phyloP scores from a whole-genome alignment of 2,888 invertebrate genomes.

The Polylopha cassiicola region DNA sequence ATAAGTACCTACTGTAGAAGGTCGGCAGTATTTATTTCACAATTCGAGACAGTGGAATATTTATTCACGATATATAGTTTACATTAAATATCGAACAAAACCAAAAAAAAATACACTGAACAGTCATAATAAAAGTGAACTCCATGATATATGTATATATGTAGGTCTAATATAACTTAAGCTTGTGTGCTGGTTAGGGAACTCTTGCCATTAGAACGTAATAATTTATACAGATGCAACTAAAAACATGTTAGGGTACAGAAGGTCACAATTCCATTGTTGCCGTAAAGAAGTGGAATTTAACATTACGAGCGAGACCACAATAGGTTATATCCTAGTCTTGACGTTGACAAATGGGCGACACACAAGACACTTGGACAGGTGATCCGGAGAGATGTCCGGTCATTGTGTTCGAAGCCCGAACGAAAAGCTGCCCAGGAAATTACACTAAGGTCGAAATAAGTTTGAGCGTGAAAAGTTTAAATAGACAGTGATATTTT shows the following conservation, averaged over 20 bases:
- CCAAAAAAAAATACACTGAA: too few species aligned
- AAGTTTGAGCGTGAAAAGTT: slow-evolving; percentile 9
- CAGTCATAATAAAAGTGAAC: too few species aligned
- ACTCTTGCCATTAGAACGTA: too few species aligned
- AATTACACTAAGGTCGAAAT: slow-evolving; percentile 13
- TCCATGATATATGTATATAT: too few species aligned
- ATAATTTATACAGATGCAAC: neutral
- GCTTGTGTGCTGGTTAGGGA: too few species aligned
- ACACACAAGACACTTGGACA: slow-evolving; percentile 58
- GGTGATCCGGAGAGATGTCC: slow-evolving; percentile 61
- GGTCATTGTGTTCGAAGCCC: slow-evolving; percentile 45
- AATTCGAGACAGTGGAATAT: too few species aligned
- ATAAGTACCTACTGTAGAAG: too few species aligned
- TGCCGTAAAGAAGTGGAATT: slow-evolving; percentile 13
- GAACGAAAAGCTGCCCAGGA: slow-evolving; percentile 31
- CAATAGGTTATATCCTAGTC: slow-evolving; percentile 46
- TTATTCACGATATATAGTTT: too few species aligned
- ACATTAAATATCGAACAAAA: too few species aligned
- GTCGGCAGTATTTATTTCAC: too few species aligned
- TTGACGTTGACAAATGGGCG: slow-evolving; percentile 62
- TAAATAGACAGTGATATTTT: too few species aligned
- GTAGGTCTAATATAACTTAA: too few species aligned
- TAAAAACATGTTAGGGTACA: slow-evolving; percentile 1
- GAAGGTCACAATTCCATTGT: slow-evolving; percentile 1
- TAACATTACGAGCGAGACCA: slow-evolving; percentile 39